Evolutionary conservation across 2,797 vertebrate genomes (phyloP).

Genomic region (Agapornis canus): DNA sequence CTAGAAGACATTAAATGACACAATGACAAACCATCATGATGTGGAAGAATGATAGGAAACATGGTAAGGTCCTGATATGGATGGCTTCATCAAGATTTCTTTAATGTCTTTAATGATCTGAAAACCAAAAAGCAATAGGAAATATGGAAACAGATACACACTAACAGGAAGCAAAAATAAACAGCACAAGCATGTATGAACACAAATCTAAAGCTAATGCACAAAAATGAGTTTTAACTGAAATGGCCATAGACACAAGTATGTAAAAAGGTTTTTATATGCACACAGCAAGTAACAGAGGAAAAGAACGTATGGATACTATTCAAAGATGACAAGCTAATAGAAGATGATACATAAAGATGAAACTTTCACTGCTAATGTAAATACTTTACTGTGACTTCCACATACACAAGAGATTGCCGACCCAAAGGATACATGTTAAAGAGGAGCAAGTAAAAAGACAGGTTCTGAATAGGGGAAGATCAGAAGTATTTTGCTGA

Average conservation of each 20-base stretch:
- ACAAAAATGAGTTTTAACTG: not conserved
- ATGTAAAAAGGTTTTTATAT: not conserved
- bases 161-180: not conserved
- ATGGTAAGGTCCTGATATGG: constrained; percentile 51
- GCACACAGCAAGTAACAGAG: not conserved
- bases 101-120: constrained; percentile 59
- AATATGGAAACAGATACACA: constrained; percentile 32
- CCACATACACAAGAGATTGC: not conserved
- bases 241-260: not conserved
- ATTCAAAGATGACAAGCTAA: not conserved
- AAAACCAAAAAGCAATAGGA: constrained; percentile 63
- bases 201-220: not conserved
- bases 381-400: not conserved
- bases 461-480: not conserved
- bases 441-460: not conserved
- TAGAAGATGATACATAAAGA: not conserved
- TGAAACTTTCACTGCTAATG: not conserved
- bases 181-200: not conserved
- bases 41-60: constrained; percentile 61
- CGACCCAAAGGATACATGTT: not conserved
- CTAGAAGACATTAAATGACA: constrained; percentile 27
- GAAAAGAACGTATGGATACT: not conserved
- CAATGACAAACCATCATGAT: constrained; percentile 52
- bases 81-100: constrained; percentile 56
- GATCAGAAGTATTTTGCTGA: not conserved